Evolutionary conservation across 2,888 invertebrate species (phyloP).

Genomic region (Epistrophella euchroma): DNA sequence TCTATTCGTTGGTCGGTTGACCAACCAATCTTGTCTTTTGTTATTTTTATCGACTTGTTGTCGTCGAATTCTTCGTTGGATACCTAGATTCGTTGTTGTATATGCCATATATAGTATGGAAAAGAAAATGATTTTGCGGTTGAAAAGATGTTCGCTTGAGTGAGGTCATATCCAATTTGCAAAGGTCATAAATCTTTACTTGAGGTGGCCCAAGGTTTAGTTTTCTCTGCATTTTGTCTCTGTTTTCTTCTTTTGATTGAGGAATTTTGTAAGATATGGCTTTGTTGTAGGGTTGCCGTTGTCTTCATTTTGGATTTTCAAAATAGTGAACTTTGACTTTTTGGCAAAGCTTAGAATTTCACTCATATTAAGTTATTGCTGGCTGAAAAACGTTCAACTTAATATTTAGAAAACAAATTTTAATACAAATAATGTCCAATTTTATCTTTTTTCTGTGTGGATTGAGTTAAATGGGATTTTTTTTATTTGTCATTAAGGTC

Average conservation of each 20-base stretch:
- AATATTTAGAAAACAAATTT: no score
- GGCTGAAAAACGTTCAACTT: no score
- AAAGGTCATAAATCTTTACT: constrained; percentile 70
- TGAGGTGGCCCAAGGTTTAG: constrained; percentile 16
- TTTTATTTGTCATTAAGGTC: no score
- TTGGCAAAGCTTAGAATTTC: no score
- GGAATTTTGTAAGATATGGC: not conserved
- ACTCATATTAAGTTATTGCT: no score
- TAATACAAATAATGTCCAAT: no score
- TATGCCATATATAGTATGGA: not conserved
- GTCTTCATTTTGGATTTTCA: no score
- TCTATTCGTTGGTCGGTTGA: not conserved
- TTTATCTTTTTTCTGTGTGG: no score
- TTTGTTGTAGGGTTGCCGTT: not conserved
- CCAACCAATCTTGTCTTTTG: constrained; percentile 28
- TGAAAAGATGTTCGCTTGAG: constrained; percentile 66
- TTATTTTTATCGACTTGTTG: constrained; percentile 46
- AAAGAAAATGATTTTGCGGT: constrained; percentile 54
- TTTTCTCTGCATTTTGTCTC: not conserved
- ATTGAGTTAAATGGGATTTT: no score
- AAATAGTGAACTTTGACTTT: no score
- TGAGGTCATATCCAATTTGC: constrained; percentile 69
- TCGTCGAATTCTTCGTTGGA: not conserved
- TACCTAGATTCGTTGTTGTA: not conserved
- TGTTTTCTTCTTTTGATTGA: constrained; percentile 2